Percentiles rank a stretch among this genome's conserved stretches.
Conservation (phyloP, 2,113 vertebrate species). For the Fregata magnificens region DNA sequence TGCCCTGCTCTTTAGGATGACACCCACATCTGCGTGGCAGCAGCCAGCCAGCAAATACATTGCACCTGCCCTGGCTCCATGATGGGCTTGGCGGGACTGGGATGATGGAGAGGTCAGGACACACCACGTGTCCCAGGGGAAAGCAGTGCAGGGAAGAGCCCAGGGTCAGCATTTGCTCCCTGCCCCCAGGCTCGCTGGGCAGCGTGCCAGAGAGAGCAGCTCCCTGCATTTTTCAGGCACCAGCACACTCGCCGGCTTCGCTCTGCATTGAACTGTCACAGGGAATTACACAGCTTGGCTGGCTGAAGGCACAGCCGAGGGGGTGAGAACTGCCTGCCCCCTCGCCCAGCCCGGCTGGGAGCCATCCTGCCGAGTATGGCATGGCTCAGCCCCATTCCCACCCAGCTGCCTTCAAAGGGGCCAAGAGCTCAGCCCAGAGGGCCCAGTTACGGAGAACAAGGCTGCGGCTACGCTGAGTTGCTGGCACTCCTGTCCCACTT, state of each 20-base stretch:
- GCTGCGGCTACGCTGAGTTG: background rate
- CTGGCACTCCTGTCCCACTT: background rate
- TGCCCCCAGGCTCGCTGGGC: background rate
- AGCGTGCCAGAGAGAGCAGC: background rate
- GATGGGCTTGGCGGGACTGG: background rate
- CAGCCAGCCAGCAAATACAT: background rate
- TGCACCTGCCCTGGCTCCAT: background rate
- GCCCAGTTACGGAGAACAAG: background rate
- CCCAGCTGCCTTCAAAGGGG: background rate
- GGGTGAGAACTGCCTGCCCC: background rate
- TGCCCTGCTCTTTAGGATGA: background rate
- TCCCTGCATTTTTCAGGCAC: slow-evolving; percentile 45
- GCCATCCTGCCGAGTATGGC: background rate
- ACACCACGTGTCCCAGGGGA: background rate
- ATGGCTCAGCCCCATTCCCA: background rate
- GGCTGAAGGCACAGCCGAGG: background rate
- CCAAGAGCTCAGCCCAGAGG: background rate
- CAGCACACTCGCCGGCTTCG: slow-evolving; percentile 4
- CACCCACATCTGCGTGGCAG: background rate
- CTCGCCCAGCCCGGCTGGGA: background rate
- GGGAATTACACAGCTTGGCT: slow-evolving; percentile 45
- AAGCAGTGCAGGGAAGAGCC: background rate
- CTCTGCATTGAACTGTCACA: slow-evolving; percentile 66
- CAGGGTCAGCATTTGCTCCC: background rate
- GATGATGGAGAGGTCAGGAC: background rate